Conservation (phyloP, 2,797 vertebrate species). For the Fundulus diaphanus region DNA sequence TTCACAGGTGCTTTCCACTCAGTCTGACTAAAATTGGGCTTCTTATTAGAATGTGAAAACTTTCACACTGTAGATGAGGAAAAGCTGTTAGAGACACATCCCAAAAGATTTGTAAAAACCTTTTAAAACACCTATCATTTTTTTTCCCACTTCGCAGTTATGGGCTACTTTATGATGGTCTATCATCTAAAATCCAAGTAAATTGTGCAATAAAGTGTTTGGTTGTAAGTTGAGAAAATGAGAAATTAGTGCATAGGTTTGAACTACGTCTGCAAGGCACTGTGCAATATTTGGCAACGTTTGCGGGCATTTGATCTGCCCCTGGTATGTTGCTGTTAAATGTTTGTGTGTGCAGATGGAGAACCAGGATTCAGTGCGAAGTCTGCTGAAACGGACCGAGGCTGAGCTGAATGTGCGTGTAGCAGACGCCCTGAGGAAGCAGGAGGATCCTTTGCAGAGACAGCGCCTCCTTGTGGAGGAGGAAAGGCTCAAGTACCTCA, state of each 20-base stretch:
- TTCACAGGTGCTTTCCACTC: too few species aligned
- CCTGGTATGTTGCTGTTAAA: slow-evolving; percentile 18
- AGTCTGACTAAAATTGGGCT: too few species aligned
- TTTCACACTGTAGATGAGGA: too few species aligned
- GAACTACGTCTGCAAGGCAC: background rate
- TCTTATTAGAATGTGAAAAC: too few species aligned
- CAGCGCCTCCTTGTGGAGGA: slow-evolving; percentile 98
- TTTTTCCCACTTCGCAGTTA: too few species aligned
- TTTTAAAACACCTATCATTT: too few species aligned
- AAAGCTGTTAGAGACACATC: too few species aligned
- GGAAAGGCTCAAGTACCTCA: slow-evolving; percentile 96
- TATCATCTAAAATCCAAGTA: too few species aligned
- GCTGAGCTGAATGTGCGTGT: slow-evolving; percentile 93
- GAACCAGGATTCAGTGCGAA: slow-evolving; percentile 91
- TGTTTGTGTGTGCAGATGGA: slow-evolving; percentile 84
- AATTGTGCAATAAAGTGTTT: too few species aligned
- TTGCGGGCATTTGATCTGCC: background rate
- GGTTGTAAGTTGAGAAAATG: background rate
- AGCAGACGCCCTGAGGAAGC: slow-evolving; percentile 91
- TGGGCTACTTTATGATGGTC: too few species aligned
- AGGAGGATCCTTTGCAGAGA: slow-evolving; percentile 97
- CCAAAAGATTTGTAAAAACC: too few species aligned
- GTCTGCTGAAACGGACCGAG: slow-evolving; percentile 92
- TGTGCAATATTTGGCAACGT: background rate
- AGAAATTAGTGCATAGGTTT: background rate